Evolutionary conservation across 1,140 invertebrate genomes (phyloP).

Genomic region (Holotrichia oblita): DNA sequence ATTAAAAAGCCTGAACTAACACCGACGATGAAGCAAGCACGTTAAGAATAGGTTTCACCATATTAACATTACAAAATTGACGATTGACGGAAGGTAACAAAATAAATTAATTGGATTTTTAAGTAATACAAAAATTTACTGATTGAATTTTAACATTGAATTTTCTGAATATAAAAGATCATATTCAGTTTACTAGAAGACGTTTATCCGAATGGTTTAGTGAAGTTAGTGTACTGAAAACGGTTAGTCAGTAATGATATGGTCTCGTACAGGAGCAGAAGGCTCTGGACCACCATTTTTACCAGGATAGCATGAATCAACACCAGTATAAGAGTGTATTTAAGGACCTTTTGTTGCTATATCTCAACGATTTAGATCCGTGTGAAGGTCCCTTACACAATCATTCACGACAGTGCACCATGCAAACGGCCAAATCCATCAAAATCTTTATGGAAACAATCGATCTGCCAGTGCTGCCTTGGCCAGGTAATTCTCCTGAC

Average conservation of each 20-base stretch:
- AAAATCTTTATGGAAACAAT: too few relatives aligned
- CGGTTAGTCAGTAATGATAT: background rate
- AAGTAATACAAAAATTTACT: background rate
- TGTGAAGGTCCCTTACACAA: background rate
- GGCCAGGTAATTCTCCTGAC: too few relatives aligned
- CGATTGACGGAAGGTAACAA: background rate
- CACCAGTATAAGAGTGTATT: background rate
- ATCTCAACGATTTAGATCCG: background rate
- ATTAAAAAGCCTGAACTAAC: too few relatives aligned
- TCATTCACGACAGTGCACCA: background rate
- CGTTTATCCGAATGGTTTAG: background rate
- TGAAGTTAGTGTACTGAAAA: background rate
- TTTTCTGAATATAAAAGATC: background rate
- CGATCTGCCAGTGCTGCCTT: too few relatives aligned
- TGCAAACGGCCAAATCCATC: background rate
- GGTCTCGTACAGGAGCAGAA: background rate
- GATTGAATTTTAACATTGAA: background rate
- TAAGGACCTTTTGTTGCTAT: background rate
- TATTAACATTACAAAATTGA: background rate
- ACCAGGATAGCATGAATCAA: too few relatives aligned
- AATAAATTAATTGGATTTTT: background rate
- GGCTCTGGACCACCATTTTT: background rate
- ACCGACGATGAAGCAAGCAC: background rate
- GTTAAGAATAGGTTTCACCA: background rate
- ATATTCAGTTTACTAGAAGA: conserved; percentile 27